phyloP scores from a whole-genome alignment of 2,888 invertebrate genomes.

The Chaetogeoica ovagalla region DNA sequence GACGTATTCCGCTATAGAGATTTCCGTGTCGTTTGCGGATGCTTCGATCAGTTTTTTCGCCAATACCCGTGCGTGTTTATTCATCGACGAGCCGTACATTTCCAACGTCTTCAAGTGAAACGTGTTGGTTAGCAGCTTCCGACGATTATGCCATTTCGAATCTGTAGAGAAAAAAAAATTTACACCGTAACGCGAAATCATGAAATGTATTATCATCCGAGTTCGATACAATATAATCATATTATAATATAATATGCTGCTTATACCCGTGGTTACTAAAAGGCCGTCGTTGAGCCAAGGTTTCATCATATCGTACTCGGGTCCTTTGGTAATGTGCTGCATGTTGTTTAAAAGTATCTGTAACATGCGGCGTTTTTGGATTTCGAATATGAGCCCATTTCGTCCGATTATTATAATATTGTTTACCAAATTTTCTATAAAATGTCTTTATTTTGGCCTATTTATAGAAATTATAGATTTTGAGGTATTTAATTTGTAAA shows the following conservation, averaged over 20 bases:
- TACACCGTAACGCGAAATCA: too few relatives aligned
- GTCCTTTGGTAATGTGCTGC: slow-evolving; percentile 20
- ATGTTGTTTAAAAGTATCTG: not conserved
- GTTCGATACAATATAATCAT: too few relatives aligned
- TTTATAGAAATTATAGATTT: too few relatives aligned
- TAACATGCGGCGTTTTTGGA: not conserved
- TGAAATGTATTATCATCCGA: too few relatives aligned
- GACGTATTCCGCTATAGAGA: slow-evolving; percentile 40
- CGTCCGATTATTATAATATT: too few relatives aligned
- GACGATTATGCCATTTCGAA: slow-evolving; percentile 66
- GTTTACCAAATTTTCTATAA: too few relatives aligned
- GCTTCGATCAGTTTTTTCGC: slow-evolving; percentile 34
- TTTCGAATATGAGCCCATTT: too few relatives aligned
- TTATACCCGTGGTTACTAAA: slow-evolving; percentile 19
- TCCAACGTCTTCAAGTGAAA: slow-evolving; percentile 73
- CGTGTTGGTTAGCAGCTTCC: slow-evolving; percentile 70
- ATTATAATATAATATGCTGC: too few relatives aligned
- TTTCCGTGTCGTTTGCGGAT: not conserved
- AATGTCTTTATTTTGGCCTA: too few relatives aligned
- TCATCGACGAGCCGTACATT: slow-evolving; percentile 69
- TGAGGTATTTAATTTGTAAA: too few relatives aligned
- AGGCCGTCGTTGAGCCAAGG: slow-evolving; percentile 41
- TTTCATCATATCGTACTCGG: slow-evolving; percentile 32
- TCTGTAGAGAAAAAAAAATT: slow-evolving; percentile 30
- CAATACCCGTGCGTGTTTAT: slow-evolving; percentile 59